phyloP scores from a whole-genome alignment of 2,797 vertebrate species.

The Lutjanus argentimaculatus region DNA sequence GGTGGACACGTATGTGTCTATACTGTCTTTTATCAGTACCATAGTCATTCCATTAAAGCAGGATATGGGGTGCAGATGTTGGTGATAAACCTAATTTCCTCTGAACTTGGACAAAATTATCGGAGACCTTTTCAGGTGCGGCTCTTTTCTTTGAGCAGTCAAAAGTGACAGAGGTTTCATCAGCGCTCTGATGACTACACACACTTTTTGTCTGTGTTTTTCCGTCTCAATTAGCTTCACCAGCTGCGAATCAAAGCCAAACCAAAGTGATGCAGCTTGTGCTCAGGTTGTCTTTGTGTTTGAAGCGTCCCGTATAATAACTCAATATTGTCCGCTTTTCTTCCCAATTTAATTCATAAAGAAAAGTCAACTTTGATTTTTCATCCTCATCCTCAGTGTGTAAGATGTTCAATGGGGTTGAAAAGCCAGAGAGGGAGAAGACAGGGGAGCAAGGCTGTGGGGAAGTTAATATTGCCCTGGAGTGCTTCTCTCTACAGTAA shows the following conservation, averaged over 20 bases:
- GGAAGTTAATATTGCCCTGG: conserved; percentile 59
- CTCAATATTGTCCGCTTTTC: not conserved
- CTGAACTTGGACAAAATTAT: not conserved
- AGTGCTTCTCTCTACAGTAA: conserved; percentile 66
- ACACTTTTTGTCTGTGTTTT: not conserved
- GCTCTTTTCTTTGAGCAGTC: conserved; percentile 7
- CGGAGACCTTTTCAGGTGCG: not conserved
- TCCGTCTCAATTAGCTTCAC: not conserved
- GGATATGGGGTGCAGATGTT: not conserved
- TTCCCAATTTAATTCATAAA: conserved; percentile 15
- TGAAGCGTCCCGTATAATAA: conserved; percentile 6
- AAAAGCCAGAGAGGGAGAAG: conserved; percentile 13
- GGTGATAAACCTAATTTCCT: not conserved
- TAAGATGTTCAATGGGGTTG: conserved; percentile 9
- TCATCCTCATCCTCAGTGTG: not conserved
- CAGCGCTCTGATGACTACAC: conserved; percentile 7
- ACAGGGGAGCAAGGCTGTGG: conserved; percentile 34
- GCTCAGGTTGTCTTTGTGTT: not conserved
- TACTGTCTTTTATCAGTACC: not conserved
- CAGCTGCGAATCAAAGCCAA: conserved; percentile 26
- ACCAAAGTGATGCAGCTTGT: not conserved
- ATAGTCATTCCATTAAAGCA: not conserved
- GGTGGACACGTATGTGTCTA: too few relatives aligned
- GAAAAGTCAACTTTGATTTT: conserved; percentile 29
- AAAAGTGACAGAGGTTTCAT: conserved; percentile 19